Evolutionary conservation across 1,140 invertebrate genomes (phyloP), one percentile per base, ranked within the genome.

Genomic region (Pseudomyrmex dendroicus): DNA sequence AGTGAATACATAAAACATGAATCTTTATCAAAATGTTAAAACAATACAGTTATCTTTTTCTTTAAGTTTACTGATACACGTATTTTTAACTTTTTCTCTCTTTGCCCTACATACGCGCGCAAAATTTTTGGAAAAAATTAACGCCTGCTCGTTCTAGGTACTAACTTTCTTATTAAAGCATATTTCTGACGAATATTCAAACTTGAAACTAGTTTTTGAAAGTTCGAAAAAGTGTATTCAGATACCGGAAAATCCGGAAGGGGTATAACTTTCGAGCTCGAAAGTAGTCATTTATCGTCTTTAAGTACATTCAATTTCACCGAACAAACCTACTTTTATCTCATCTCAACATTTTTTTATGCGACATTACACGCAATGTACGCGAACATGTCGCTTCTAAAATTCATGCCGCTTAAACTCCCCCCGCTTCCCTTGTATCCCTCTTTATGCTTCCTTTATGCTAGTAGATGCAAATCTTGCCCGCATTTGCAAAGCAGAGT

Each of bases 401-500:
- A 80, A 80, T 80, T 80, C 66, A 80, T 72, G 35, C 54, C 66
- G 66, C 76, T 72, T 70, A n/a, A 35, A 22, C 70, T 80, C 20
- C 74, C 48, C 25, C 54, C 20, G 13, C 48, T 25, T 13, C 13
- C 20, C 48, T 22, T 22, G 17, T 70, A 17, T 13, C 52, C 50
- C 66, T 20, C 44, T 46, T 35, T 66, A 48, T 80, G 59, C 76
- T 80, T 80, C 76, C 66, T 72, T 78, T 48, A 70, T 7, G 54
- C 76, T 59, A 66, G 46, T 66, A n/a, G 52, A 80, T 80, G 76
- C 76, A 80, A 80, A 80, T 80, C 44, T 59, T 56, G 44, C 66
- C 35, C 76, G 44, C 66, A 80, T 80, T 66, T 80, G 66, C 76
- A 80, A 80, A 80, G 76, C 66, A 80, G 72, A 80, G 66, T 80